Evolutionary conservation across 1,140 invertebrate genomes (phyloP).

Genomic region (Danaus plexippus): DNA sequence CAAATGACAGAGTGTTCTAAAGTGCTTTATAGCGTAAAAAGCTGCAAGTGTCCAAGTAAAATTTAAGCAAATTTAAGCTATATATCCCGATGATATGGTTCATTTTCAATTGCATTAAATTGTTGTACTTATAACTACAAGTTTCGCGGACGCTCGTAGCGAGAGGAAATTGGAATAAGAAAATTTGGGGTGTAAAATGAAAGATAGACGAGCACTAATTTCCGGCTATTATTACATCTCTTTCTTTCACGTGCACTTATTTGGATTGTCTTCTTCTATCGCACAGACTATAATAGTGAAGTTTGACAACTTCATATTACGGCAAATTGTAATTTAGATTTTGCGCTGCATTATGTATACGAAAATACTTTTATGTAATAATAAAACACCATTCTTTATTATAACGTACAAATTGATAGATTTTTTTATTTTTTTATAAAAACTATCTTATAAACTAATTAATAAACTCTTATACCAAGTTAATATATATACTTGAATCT

Average conservation of each 20-base stretch:
- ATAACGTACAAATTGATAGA: too few relatives aligned
- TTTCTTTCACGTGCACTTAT: conserved; percentile 68
- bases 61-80: conserved; percentile 26
- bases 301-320: conserved; percentile 29
- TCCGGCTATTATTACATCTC: conserved; percentile 70
- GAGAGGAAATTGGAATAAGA: conserved; percentile 72
- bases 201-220: conserved; percentile 72
- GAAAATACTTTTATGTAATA: too few relatives aligned
- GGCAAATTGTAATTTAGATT: conserved; percentile 27
- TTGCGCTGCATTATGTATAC: conserved; percentile 4
- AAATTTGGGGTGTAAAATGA: conserved; percentile 72
- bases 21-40: conserved; percentile 38
- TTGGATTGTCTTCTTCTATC: conserved; percentile 55
- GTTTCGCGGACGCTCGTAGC: conserved; percentile 46
- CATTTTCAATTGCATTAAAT: conserved; percentile 13
- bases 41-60: conserved; percentile 19
- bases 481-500: too few relatives aligned
- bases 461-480: too few relatives aligned
- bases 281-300: conserved; percentile 34
- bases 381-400: too few relatives aligned
- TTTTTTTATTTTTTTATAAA: too few relatives aligned
- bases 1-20: conserved; percentile 71
- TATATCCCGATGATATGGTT: conserved; percentile 16
- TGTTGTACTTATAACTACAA: conserved; percentile 28
- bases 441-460: too few relatives aligned